Evolutionary conservation across 2,888 invertebrate species (phyloP), one percentile per base, ranked within the genome.

Genomic region (Drosophila falleni): DNA sequence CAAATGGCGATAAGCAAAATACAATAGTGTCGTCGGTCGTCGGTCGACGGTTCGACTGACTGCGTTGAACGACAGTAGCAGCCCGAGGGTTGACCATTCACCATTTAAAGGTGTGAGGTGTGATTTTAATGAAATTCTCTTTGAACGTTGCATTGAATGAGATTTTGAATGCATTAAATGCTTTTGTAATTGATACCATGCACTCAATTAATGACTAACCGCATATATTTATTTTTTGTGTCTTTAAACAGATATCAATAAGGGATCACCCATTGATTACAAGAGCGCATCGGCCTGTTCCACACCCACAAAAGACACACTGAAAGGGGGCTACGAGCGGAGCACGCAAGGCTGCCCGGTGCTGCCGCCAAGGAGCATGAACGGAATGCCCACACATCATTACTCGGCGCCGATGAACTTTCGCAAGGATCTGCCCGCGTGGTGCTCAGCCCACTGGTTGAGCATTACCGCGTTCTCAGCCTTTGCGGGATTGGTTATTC

Each of bases 371-470:
- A 94, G 96, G 89, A 90, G 92, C 90, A 93, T 92, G 92, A 92
- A 92, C 85, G 91, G 92, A 59, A 94, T 95, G 84, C 94, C 94
- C 88, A 95, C 96, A 78, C 95, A 95, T 89, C 96, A 96, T 93
- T 96, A 96, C 91, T 95, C 96, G 78, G 96, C 96, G 84, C 94
- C 97, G 89, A 97, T 97, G 93, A 97, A 97, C 93, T 97, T 97
- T 93, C 95, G 96, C 92, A 97, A 97, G 94, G 97, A 96, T 87
- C 94, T 97, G 89, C 95, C 96, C 65, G 96, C 97, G 85, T 94
- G 95, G 89, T 98, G 98, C 93, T 97, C 97, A 76, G 98, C 98
- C 97, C 97, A 97, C 93, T 97, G 98, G 93, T 96, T 97, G 83
- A 97, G 98, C 77, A 96, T 98, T 91, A 95, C 96, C 82, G 96